phyloP scores from a whole-genome alignment of 2,113 vertebrate genomes.

The Chlamydotis undulata region DNA sequence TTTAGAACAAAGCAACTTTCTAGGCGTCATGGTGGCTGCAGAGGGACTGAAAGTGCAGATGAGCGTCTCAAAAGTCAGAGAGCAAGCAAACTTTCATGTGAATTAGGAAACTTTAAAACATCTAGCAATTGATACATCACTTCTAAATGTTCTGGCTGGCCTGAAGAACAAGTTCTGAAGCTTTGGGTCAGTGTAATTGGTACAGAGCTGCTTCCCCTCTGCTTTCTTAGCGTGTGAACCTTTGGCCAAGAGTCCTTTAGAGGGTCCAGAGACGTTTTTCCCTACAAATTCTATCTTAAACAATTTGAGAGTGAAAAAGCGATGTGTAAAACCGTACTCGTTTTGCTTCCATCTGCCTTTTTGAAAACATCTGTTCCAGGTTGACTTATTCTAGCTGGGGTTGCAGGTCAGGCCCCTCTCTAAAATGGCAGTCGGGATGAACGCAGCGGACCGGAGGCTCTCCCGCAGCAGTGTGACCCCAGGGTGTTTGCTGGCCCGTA shows the following conservation, averaged over 20 bases:
- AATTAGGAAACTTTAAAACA: background rate
- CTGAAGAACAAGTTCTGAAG: background rate
- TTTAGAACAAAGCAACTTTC: background rate
- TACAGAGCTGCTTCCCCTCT: background rate
- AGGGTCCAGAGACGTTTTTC: background rate
- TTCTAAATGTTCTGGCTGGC: background rate
- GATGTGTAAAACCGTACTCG: background rate
- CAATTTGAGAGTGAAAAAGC: background rate
- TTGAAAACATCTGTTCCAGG: background rate
- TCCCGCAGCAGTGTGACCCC: background rate
- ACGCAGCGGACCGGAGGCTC: background rate
- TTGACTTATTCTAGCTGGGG: background rate
- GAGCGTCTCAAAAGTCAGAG: accelerated
- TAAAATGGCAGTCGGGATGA: background rate
- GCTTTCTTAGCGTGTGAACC: background rate
- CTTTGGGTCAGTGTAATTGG: background rate
- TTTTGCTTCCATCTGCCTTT: background rate
- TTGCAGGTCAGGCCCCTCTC: background rate
- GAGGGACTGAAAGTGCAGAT: background rate
- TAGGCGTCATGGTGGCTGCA: background rate
- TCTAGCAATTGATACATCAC: background rate
- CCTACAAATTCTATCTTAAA: background rate
- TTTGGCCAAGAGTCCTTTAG: background rate
- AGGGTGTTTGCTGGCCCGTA: background rate
- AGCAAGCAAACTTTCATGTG: background rate